Evolutionary conservation across 2,113 vertebrate species (phyloP), one percentile per base, ranked within the genome.

Genomic region (Mormoops blainvillei): DNA sequence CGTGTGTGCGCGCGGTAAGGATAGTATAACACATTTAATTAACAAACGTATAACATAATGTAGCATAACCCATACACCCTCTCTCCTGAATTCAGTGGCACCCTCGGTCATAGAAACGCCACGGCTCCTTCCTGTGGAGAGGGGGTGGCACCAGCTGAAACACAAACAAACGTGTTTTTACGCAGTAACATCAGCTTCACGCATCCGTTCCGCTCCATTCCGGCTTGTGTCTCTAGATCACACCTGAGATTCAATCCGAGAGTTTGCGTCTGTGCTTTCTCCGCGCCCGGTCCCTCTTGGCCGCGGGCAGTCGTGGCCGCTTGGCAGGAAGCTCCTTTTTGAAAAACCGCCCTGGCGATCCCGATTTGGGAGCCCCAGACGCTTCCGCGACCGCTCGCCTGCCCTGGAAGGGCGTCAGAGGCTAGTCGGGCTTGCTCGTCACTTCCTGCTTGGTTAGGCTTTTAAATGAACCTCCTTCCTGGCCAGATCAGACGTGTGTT

Each of bases 281-380:
- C 90, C 43, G 7, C 16, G 10, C 54, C 92, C 63, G 12, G 0
- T 36, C 48, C 22, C 70, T 67, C 76, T 81, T 24, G 12, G 43
- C 7, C 45, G 1, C 28, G 31, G 24, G 10, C 10, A 1, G 38
- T 18, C 1, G 65, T 36, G 31, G 19, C 33, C n/a, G 5, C 36
- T 36, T 14, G 0, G 67, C 4, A 8, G 67, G 41, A 7, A 45
- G 38, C 70, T 45, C 41, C 2, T 7, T 77, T 87, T 61, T 41
- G 19, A 56, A 65, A 81, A 58, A 43, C n/a, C n/a, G n/a, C 11
- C 7, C 18, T 33, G 7, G 45, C 16, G 10, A 84, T 10, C 94
- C 95, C 43, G 81, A 84, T 83, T 73, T 45, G 41, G 10, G 61
- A 31, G 16, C 65, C 88, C 82, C 70, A 45, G 38, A 86, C 11